phyloP scores from a whole-genome alignment of 1,140 invertebrate species.

The Tachypleus tridentatus region DNA sequence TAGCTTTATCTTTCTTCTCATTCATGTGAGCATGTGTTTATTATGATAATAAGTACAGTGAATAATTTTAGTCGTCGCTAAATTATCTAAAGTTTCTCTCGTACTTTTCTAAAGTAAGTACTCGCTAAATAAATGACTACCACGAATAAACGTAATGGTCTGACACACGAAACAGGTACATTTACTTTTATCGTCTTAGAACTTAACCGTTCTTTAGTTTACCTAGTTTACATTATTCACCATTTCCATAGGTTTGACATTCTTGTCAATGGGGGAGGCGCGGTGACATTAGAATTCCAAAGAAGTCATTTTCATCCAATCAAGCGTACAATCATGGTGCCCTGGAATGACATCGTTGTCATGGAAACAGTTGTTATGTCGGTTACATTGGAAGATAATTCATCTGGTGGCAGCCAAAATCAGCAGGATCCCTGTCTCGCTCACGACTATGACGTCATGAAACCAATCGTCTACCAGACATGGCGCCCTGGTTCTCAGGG shows the following conservation, averaged over 20 bases:
- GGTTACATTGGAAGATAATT: conserved; percentile 53
- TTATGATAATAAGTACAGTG: too few species aligned
- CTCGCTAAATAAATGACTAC: too few species aligned
- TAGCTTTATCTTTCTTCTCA: too few species aligned
- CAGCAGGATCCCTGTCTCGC: conserved; percentile 57
- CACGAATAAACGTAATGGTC: too few species aligned
- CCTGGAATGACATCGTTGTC: conserved; percentile 92
- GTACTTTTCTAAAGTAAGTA: too few species aligned
- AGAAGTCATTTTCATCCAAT: conserved; percentile 79
- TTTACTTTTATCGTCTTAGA: too few species aligned
- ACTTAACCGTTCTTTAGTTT: too few species aligned
- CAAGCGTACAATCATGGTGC: conserved; percentile 82
- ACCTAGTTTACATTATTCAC: not conserved
- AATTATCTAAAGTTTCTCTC: too few species aligned
- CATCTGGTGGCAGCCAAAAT: conserved; percentile 25
- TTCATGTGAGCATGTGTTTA: too few species aligned
- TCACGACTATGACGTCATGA: conserved; percentile 87
- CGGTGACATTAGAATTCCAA: conserved; percentile 86
- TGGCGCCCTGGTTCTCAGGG: conserved; percentile 91
- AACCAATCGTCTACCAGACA: conserved; percentile 54
- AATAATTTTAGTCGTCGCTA: too few species aligned
- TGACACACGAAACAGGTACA: too few species aligned
- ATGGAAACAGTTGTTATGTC: conserved; percentile 72
- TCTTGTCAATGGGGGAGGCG: conserved; percentile 91
- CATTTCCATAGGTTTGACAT: conserved; percentile 71